A percentile compares a stretch with the other conserved stretches of the same genome.
phyloP scores from a whole-genome alignment of 2,888 invertebrate species.

The Operophtera brumata region DNA sequence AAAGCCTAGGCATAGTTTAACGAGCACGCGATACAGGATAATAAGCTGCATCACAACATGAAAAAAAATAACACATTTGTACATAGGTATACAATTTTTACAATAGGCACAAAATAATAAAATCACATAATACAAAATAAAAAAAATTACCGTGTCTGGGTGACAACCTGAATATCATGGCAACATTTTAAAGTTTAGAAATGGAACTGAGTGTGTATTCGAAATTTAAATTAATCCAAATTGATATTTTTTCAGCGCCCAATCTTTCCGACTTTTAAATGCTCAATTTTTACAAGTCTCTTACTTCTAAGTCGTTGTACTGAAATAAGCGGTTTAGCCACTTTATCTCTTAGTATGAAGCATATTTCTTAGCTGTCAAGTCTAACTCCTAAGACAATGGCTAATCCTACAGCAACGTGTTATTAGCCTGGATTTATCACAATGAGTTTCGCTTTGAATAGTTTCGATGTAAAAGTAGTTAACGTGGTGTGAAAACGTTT shows the following conservation, averaged over 20 bases:
- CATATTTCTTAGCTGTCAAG: constrained; percentile 50
- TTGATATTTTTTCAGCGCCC: background rate
- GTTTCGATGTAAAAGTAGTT: background rate
- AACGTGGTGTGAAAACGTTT: background rate
- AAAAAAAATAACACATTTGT: too few species aligned
- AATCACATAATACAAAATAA: background rate
- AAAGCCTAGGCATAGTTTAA: constrained; percentile 45
- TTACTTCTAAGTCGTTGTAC: background rate
- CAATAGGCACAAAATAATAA: too few species aligned
- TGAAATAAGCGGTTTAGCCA: constrained; percentile 33
- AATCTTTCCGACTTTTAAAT: background rate
- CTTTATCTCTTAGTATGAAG: constrained; percentile 44
- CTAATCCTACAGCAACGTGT: constrained; percentile 52
- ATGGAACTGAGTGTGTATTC: constrained; percentile 1
- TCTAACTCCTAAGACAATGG: constrained; percentile 54
- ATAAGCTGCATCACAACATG: constrained; percentile 14
- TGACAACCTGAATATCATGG: background rate
- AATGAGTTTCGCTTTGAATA: constrained; percentile 25
- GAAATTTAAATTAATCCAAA: constrained; percentile 12
- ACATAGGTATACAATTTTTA: too few species aligned
- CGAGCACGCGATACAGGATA: constrained; percentile 38
- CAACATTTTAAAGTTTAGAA: background rate
- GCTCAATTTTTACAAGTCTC: too few species aligned
- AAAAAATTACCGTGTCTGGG: background rate
- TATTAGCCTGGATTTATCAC: constrained; percentile 51